Conservation (phyloP, 2,113 vertebrate species). For the Centropus unirufus region DNA sequence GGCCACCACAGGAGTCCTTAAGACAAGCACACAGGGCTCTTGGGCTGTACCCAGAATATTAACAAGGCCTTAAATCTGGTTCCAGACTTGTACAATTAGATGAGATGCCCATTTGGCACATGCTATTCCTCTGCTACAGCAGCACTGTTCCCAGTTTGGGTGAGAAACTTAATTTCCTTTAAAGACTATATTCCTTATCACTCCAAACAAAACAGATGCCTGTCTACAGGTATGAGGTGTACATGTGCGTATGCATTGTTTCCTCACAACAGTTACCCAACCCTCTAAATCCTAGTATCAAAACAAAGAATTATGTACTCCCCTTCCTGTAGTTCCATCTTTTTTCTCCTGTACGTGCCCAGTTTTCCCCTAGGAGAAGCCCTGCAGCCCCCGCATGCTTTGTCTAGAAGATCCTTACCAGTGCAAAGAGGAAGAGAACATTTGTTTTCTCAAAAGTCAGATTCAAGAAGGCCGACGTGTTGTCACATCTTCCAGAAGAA, state of each 20-base stretch:
- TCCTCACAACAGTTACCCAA: neutral
- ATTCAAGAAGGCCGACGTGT: constrained; percentile 68
- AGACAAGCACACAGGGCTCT: neutral
- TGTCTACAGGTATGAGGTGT: fast-evolving
- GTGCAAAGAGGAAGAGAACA: constrained; percentile 74
- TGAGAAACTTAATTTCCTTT: neutral
- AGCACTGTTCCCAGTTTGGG: neutral
- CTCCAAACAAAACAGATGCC: neutral
- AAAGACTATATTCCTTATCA: too few species aligned
- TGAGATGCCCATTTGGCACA: neutral
- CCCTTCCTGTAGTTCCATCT: neutral
- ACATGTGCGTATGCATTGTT: neutral
- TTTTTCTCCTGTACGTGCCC: neutral
- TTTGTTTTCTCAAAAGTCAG: constrained; percentile 56
- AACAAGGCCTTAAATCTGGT: neutral
- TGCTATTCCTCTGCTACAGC: neutral
- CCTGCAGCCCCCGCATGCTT: fast-evolving
- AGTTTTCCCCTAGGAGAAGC: neutral
- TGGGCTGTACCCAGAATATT: neutral
- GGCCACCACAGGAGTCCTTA: fast-evolving
- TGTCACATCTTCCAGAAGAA: constrained; percentile 74
- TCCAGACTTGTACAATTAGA: neutral
- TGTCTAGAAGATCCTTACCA: constrained; percentile 75
- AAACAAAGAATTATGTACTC: neutral
- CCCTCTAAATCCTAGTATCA: neutral